Conservation (phyloP, 2,113 vertebrate species). For the Lepus americanus region DNA sequence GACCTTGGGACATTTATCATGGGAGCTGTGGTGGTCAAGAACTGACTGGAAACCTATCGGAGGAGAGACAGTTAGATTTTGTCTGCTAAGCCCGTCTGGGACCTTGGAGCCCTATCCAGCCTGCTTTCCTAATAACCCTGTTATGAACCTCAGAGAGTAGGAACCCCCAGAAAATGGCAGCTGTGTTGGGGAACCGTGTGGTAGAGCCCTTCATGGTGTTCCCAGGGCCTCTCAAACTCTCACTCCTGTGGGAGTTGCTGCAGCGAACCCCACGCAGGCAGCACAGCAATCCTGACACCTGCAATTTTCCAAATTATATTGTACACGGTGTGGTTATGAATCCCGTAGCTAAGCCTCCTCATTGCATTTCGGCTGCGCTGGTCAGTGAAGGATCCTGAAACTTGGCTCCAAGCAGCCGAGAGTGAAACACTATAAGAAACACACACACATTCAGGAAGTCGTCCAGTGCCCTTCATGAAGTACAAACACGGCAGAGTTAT, state of each 20-base stretch:
- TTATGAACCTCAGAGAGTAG: neutral
- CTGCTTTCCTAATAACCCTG: constrained; percentile 28
- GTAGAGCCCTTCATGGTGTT: neutral
- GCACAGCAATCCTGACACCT: neutral
- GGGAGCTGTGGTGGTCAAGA: neutral
- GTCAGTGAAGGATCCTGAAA: constrained; percentile 42
- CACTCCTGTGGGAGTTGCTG: neutral
- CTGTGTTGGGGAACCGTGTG: neutral
- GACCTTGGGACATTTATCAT: constrained; percentile 34
- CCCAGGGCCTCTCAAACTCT: neutral
- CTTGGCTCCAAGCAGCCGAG: neutral
- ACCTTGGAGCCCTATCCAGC: neutral
- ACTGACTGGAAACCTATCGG: constrained; percentile 38
- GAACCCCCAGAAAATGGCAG: neutral
- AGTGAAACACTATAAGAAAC: constrained; percentile 41
- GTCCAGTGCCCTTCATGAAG: constrained; percentile 36
- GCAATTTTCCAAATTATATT: constrained; percentile 14
- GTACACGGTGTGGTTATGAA: neutral
- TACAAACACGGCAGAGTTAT: constrained; percentile 49
- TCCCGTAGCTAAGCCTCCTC: constrained; percentile 14
- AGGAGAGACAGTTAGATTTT: neutral
- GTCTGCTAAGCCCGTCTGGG: constrained; percentile 14
- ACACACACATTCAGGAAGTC: constrained; percentile 54
- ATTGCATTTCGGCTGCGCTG: neutral
- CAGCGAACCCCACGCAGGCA: neutral